Percentiles rank a stretch among this genome's conserved stretches.
Conservation (phyloP, 2,797 vertebrate genomes). For the Coluber constrictor region DNA sequence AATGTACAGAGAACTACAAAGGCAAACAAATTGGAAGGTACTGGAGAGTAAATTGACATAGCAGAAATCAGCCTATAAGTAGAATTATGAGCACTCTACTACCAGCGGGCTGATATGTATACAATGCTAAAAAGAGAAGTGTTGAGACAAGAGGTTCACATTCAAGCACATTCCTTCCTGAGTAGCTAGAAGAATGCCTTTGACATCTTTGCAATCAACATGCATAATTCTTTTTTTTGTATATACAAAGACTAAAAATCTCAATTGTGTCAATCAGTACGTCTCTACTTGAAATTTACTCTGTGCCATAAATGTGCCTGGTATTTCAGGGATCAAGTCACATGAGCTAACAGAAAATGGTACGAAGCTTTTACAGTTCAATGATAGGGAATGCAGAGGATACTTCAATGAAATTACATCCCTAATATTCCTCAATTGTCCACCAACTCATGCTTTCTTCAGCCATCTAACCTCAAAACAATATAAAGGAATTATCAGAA, state of each 20-base stretch:
- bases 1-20: not conserved
- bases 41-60: not conserved
- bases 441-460: not conserved
- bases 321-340: not conserved
- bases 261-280: not conserved
- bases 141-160: not conserved
- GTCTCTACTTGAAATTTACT: not conserved
- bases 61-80: not conserved
- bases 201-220: not conserved
- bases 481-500: not conserved
- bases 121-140: not conserved
- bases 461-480: not conserved
- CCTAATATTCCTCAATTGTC: not conserved
- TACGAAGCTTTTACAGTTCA: not conserved
- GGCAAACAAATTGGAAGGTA: not conserved
- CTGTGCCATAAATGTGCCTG: not conserved
- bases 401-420: not conserved
- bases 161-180: not conserved
- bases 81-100: not conserved
- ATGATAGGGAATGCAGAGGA: not conserved
- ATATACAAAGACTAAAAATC: not conserved
- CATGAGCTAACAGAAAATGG: not conserved
- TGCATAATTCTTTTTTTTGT: not conserved
- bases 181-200: not conserved
- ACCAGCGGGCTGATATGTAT: not conserved